Base-by-base conservation (phyloP, 1,140 invertebrate genomes). In the Bombus soroeensis region DNA sequence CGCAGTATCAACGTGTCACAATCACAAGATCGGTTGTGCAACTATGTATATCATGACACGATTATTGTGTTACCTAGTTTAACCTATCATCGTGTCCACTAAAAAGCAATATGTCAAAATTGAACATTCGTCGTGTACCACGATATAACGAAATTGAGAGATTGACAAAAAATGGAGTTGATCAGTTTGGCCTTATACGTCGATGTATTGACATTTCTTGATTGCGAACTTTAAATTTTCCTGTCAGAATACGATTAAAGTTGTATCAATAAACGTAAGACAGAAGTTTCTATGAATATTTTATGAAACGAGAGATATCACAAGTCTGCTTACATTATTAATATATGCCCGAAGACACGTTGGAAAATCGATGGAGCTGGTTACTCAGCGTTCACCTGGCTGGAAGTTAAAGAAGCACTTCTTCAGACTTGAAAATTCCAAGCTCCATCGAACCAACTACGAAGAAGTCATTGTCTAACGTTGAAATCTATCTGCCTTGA, bases 391-490 rank as follows among this genome's bases (percentile, higher is more conserved):
- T 85, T 73, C 77, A 71, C n/a, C 53, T 73, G 57, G 25, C 34
- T 64, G 5, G 0, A 72, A 85, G 41, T 80, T 39, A 32, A 41
- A 57, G 53, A 53, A 80, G 25, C 32, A 22, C 39, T 62, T 28
- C 32, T 8, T n/a, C 53, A 13, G 43, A 34, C 43, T 80, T 85
- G 83, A 85, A 85, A 85, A 85, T 85, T 80, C 68, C 68, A 72
- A 62, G 53, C 71, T 41, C 43, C 76, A 25, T 5, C 39, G 68
- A 84, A 80, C 76, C 57, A 72, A 80, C 53, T 32, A 6, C 18
- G 32, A 39, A 57, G 13, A 73, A 85, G 39, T 47, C 32, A n/a
- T 41, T 3, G 25, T 15, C 9, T 28, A 28, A 28, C 68, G 8
- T 34, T 34, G 4, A 28, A 37, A 34, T 32, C 22, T 13, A 5